Conservation (phyloP, 2,888 invertebrate species). For the Seira musarum region DNA sequence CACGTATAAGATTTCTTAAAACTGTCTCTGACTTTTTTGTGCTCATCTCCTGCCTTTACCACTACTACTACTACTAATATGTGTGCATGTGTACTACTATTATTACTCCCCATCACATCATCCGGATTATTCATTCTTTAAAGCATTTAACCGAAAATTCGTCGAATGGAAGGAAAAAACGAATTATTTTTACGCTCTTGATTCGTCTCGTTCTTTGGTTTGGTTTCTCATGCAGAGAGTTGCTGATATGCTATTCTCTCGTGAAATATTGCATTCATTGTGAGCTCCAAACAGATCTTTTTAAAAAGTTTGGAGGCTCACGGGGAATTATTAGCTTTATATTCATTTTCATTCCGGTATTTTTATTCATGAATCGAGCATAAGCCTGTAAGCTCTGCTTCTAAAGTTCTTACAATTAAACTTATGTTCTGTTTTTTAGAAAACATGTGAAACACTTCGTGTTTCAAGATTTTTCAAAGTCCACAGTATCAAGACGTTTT, state of each 20-base stretch:
- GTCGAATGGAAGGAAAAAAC: slow-evolving; percentile 2
- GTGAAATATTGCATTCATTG: slow-evolving; percentile 13
- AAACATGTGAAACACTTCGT: slow-evolving; percentile 8
- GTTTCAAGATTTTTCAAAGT: neutral
- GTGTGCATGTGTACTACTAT: neutral
- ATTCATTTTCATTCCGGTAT: too few species aligned
- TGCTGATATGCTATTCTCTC: too few species aligned
- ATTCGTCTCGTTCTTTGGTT: slow-evolving; percentile 14
- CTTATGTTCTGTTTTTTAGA: neutral
- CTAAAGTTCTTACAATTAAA: slow-evolving; percentile 6
- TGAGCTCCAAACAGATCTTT: too few species aligned
- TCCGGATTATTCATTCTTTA: neutral
- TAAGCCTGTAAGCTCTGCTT: neutral
- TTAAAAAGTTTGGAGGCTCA: slow-evolving; percentile 13
- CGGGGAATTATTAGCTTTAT: too few species aligned
- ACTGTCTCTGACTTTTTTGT: slow-evolving; percentile 52
- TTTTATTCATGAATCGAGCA: too few species aligned
- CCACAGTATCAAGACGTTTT: neutral
- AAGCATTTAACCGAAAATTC: too few species aligned
- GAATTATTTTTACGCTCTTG: slow-evolving; percentile 11
- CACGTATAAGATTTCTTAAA: slow-evolving; percentile 45
- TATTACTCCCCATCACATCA: neutral
- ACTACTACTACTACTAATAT: neutral
- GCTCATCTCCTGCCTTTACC: slow-evolving; percentile 1
- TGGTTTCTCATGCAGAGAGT: too few species aligned